phyloP scores from a whole-genome alignment of 2,888 invertebrate genomes.

The Leptinotarsa peninsularis region DNA sequence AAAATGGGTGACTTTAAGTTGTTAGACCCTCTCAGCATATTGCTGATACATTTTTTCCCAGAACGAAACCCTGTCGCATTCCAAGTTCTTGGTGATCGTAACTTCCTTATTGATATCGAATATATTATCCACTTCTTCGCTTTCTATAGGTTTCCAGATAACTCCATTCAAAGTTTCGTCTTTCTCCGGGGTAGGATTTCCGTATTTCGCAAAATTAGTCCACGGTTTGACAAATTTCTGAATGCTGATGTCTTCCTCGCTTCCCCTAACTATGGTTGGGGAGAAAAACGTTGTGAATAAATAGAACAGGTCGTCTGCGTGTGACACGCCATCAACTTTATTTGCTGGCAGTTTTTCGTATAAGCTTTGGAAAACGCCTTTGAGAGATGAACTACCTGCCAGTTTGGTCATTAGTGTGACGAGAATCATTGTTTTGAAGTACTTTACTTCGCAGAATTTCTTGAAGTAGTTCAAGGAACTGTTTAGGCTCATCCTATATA shows the following conservation, averaged over 20 bases:
- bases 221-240: slow-evolving; percentile 58
- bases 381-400: slow-evolving; percentile 47
- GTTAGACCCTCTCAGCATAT: slow-evolving; percentile 24
- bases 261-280: slow-evolving; percentile 45
- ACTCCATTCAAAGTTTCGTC: slow-evolving; percentile 51
- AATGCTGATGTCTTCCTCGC: slow-evolving; percentile 54
- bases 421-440: slow-evolving; percentile 51
- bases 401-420: slow-evolving; percentile 50
- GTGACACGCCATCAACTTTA: slow-evolving; percentile 53
- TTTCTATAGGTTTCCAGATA: slow-evolving; percentile 54
- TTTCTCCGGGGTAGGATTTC: slow-evolving; percentile 55
- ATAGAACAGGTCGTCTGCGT: slow-evolving; percentile 60
- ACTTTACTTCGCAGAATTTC: slow-evolving; percentile 50
- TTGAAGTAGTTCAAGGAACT: slow-evolving; percentile 56
- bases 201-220: slow-evolving; percentile 60
- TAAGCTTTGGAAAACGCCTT: slow-evolving; percentile 43
- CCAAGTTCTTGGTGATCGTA: slow-evolving; percentile 52
- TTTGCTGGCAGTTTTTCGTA: slow-evolving; percentile 45
- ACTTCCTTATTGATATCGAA: slow-evolving; percentile 57
- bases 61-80: slow-evolving; percentile 56
- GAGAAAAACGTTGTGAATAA: slow-evolving; percentile 54
- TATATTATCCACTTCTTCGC: slow-evolving; percentile 50
- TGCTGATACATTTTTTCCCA: slow-evolving; percentile 57
- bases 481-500: slow-evolving; percentile 57
- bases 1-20: background rate